phyloP scores from a whole-genome alignment of 2,113 vertebrate genomes.

The Nycticorax nycticorax region DNA sequence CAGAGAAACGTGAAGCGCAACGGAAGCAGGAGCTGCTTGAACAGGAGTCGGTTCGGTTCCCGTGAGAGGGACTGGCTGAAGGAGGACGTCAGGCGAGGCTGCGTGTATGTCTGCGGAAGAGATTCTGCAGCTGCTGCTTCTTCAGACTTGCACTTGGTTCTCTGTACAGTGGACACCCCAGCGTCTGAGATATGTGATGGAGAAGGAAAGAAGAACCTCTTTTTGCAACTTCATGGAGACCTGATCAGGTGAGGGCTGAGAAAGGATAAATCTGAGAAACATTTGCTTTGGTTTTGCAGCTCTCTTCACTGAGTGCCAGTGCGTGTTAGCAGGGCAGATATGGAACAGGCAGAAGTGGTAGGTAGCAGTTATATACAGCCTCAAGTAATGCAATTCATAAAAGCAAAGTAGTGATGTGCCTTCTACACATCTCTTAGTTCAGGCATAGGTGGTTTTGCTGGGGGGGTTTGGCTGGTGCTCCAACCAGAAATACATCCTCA shows the following conservation, averaged over 20 bases:
- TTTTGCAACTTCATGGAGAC: constrained; percentile 92
- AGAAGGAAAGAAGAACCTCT: constrained; percentile 81
- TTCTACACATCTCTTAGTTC: not conserved
- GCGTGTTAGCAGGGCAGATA: accelerated
- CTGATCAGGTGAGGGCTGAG: constrained; percentile 84
- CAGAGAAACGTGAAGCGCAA: constrained; percentile 92
- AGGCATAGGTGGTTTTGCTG: not conserved
- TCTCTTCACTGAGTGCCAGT: accelerated
- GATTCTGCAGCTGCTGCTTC: constrained; percentile 56
- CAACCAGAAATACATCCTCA: accelerated
- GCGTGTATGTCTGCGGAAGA: constrained; percentile 85
- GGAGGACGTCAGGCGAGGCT: constrained; percentile 86
- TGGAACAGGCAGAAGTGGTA: not conserved
- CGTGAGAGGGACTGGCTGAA: constrained; percentile 92
- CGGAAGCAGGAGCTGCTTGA: constrained; percentile 86
- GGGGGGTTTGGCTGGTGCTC: not conserved
- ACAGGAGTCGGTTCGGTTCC: constrained; percentile 85
- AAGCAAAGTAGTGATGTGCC: not conserved
- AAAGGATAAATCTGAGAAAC: not conserved
- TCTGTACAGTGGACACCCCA: constrained; percentile 88
- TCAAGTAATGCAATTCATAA: not conserved
- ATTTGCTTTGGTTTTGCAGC: accelerated
- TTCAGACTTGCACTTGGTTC: constrained; percentile 86
- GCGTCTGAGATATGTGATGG: constrained; percentile 88
- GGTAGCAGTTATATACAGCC: not conserved